A percentile compares a stretch with the other conserved stretches of the same genome.
phyloP scores from a whole-genome alignment of 1,140 invertebrate genomes.

The Harpegnathos saltator region DNA sequence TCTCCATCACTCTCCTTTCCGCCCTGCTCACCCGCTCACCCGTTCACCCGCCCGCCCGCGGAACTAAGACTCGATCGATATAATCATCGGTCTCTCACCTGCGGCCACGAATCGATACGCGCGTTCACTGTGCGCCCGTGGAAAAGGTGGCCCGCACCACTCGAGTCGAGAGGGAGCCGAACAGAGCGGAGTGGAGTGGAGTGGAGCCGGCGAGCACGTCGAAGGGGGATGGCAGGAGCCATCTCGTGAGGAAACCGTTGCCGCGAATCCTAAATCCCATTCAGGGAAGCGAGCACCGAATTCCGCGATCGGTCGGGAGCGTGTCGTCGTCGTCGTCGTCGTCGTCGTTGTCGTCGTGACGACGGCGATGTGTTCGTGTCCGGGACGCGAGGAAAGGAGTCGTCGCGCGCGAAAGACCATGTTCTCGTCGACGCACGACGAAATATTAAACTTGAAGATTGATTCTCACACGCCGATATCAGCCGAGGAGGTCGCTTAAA shows the following conservation, averaged over 20 bases:
- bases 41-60: slow-evolving; percentile 2
- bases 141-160: slow-evolving; percentile 58
- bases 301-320: slow-evolving; percentile 8
- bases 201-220: not conserved
- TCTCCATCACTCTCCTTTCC: too few species aligned
- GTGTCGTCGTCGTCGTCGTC: too few species aligned
- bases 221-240: not conserved
- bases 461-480: too few species aligned
- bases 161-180: slow-evolving; percentile 3
- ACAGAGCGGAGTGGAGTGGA: slow-evolving; percentile 5
- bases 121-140: slow-evolving; percentile 40
- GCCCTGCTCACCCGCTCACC: not conserved
- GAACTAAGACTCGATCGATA: slow-evolving; percentile 77
- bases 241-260: slow-evolving; percentile 39
- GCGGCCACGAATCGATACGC: slow-evolving; percentile 74
- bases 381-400: too few species aligned
- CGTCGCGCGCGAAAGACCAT: too few species aligned
- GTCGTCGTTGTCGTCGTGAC: too few species aligned
- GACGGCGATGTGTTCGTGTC: too few species aligned
- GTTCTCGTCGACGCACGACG: too few species aligned
- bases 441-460: too few species aligned
- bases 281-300: slow-evolving; percentile 43
- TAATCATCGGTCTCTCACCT: slow-evolving; percentile 84
- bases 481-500: too few species aligned
- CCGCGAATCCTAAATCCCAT: slow-evolving; percentile 48